These are phyloP conservation scores for Erpetoichthys calabaricus DNA, from an alignment of 2,797 vertebrate genomes.

Conservation along the genomic window DNA sequence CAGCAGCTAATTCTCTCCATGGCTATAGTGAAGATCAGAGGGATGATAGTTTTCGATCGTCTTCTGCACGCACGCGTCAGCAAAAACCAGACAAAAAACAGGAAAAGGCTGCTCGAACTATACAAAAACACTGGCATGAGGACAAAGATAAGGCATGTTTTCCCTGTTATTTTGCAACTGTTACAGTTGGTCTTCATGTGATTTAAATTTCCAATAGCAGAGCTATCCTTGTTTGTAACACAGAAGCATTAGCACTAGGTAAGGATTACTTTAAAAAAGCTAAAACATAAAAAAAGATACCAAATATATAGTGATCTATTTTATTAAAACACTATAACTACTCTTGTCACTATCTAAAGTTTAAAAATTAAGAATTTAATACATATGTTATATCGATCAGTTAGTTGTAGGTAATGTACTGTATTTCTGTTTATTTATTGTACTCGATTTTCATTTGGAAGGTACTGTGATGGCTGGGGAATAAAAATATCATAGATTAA, in stretches of 20 bases:
- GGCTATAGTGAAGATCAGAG: not conserved
- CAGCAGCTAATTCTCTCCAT: not conserved
- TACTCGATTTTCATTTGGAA: no score
- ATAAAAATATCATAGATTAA: no score
- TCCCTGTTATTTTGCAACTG: not conserved
- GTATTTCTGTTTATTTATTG: no score
- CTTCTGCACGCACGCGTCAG: not conserved
- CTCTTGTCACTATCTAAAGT: not conserved
- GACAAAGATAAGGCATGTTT: conserved; percentile 47
- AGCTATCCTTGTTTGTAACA: no score
- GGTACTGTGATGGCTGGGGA: no score
- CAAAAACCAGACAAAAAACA: conserved; percentile 20
- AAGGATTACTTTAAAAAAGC: no score
- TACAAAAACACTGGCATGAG: conserved; percentile 57
- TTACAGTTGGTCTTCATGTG: not conserved
- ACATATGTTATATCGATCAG: no score
- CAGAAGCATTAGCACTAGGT: no score
- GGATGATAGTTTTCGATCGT: conserved; percentile 3
- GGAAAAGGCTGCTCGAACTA: conserved; percentile 43
- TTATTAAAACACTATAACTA: not conserved
- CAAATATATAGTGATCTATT: not conserved
- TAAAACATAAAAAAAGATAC: not conserved
- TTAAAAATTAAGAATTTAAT: not conserved
- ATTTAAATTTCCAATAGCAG: no score
- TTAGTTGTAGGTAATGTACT: no score